phyloP scores from a whole-genome alignment of 2,113 vertebrate species.

The Centrocercus urophasianus region DNA sequence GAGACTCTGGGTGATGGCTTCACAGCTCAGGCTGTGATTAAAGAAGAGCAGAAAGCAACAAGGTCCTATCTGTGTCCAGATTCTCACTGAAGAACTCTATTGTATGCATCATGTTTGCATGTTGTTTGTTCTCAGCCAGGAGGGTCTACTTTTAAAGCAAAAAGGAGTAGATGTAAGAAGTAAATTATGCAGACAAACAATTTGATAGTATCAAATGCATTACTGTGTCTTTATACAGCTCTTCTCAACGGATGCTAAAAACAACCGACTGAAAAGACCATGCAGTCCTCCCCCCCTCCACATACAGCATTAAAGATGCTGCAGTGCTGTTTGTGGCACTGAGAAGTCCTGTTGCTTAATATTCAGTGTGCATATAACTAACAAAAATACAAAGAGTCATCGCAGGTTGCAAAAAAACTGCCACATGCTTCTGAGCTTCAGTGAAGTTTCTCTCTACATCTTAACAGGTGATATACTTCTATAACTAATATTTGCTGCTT shows the following conservation, averaged over 20 bases:
- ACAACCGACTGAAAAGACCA: not conserved
- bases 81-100: constrained; percentile 7
- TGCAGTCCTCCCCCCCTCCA: not conserved
- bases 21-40: constrained; percentile 47
- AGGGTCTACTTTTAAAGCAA: constrained; percentile 44
- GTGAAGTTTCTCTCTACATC: not conserved
- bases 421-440: not conserved
- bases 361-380: not conserved
- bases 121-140: constrained; percentile 31
- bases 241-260: not conserved
- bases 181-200: constrained; percentile 54
- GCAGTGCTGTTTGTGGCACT: not conserved
- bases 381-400: not conserved
- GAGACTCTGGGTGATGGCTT: constrained; percentile 34
- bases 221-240: constrained; percentile 6
- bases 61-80: constrained; percentile 39
- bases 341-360: constrained; percentile 7
- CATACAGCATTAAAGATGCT: not conserved
- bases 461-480: constrained; percentile 2
- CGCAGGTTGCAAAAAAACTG: constrained; percentile 6
- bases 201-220: constrained; percentile 14
- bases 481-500: constrained; percentile 33
- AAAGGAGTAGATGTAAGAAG: constrained; percentile 40
- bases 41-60: constrained; percentile 40
- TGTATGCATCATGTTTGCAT: constrained; percentile 1